phyloP scores from a whole-genome alignment of 2,888 invertebrate genomes.

The Catocala sponsa region DNA sequence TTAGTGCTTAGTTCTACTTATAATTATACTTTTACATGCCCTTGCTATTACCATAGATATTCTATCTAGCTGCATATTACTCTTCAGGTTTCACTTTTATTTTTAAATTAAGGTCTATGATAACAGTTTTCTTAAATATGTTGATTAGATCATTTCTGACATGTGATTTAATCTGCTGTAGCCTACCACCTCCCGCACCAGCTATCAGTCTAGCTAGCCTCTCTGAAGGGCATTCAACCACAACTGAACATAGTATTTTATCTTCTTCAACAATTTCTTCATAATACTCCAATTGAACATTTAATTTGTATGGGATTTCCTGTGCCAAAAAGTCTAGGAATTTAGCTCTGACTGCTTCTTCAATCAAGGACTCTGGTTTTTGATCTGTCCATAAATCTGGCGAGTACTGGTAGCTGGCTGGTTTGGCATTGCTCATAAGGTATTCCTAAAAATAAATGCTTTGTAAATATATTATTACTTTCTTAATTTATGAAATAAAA shows the following conservation, averaged over 20 bases:
- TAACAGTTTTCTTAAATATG: conserved; percentile 89
- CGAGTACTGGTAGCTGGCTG: conserved; percentile 90
- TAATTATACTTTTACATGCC: no score
- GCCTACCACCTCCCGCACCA: conserved; percentile 90
- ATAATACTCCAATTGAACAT: conserved; percentile 90
- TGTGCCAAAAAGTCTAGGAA: conserved; percentile 94
- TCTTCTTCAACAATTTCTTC: conserved; percentile 86
- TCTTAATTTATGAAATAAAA: no score
- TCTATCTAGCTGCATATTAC: not conserved
- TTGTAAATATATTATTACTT: no score
- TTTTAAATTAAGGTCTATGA: conserved; percentile 70
- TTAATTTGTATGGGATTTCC: conserved; percentile 95
- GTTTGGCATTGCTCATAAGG: conserved; percentile 90
- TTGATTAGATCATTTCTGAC: conserved; percentile 90
- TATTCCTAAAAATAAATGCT: conserved; percentile 87
- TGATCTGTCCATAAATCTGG: conserved; percentile 92
- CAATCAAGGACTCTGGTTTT: conserved; percentile 90
- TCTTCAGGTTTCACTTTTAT: conserved; percentile 55
- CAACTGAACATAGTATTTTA: conserved; percentile 84
- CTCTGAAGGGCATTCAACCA: conserved; percentile 89
- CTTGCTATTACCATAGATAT: not conserved
- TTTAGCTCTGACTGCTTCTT: conserved; percentile 93
- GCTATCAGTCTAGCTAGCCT: conserved; percentile 90
- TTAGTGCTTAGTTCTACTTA: no score
- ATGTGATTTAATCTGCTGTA: conserved; percentile 91